Base-by-base conservation (phyloP, 2,113 vertebrate species). In the Sinocyclocheilus rhinocerous region DNA sequence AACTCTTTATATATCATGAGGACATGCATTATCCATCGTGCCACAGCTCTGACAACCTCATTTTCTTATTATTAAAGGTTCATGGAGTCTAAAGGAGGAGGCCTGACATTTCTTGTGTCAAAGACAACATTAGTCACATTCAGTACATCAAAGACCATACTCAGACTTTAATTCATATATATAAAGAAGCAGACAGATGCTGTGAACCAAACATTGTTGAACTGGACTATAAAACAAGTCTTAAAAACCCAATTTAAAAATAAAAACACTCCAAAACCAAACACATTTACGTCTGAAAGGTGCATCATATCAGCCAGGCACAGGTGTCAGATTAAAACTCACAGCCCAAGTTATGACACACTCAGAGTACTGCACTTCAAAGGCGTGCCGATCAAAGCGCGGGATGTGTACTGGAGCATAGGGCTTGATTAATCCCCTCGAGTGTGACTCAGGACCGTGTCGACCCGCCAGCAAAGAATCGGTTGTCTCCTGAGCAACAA, bases 321-420 rank as follows among this genome's bases (percentile, higher is more conserved):
- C 39, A 11, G 85, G 70, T 39, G 36, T 36, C 61, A 55, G 61
- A 76, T 42, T 78, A 77, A 55, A 55, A 67, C 75, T 83, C 33
- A 22, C 80, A 73, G 52, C n/a, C 36, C 22, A 16, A 77, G 79
- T 83, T 83, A 87, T 85, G 84, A 87, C 72, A 85, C 84, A 73
- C 52, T 22, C 13, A 65, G 70, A 59, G 81, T 85, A 81, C 73
- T 45, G 84, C 84, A 80, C 84, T 76, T 88, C 36, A 83, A 84
- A 85, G 80, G 78, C 39, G 2, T 50, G 69, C 42, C 86, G 90
- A 83, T 91, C 87, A 88, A 91, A 89, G 92, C 88, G 86, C 85
- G 81, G 84, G 59, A 88, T 87, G 89, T 89, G 77, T 84, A 92
- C 91, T 45, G 36, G 50, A 67, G 69, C 73, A 80, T 69, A n/a